Base-by-base conservation (phyloP, 2,888 invertebrate species). In the Griposia aprilina region DNA sequence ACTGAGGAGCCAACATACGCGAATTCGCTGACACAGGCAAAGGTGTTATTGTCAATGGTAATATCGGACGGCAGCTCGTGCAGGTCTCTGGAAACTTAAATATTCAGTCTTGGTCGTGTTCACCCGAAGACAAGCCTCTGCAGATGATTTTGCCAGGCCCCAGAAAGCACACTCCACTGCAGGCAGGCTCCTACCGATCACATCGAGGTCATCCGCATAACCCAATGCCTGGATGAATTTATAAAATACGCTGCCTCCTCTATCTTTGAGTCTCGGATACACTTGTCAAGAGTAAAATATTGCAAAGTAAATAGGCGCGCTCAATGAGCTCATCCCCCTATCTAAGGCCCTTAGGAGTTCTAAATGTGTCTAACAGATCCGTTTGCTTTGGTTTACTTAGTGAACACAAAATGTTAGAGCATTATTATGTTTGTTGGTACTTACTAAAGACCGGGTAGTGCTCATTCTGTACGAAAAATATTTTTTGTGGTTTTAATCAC, bases 401-500 rank as follows among this genome's bases (percentile, higher is more conserved):
- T 41, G 26, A 26, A 36, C 45, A 26, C 7, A n/a, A 73, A 41
- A 62, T 63, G 50, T 1, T 4, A 26, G 10, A 45, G 11, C 15
- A 45, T 23, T 52, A 76, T 41, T 36, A 30, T 36, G 23, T 48
- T 62, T 63, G 4, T 55, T 48, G 17, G 11, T 78, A 86, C 91
- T 89, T 84, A 92, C 92, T 80, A 88, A 78, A 80, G 75, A 80
- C 71, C 83, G 87, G 74, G 88, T 83, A 71, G 79, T 87, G 76
- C 76, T 89, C 91, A 92, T 91, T 48, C 8, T 76, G 8, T 45
- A 26, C 36, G 30, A 15, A 20, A 50, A 23, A 5, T 57, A 13
- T 62, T 55, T 52, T 13, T 52, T 52, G 5, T n/a, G 8, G 15
- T 41, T 41, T n/a, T 23, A 30, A 36, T 50, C 5, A 41, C n/a